Evolutionary conservation across 1,140 invertebrate genomes (phyloP), one percentile per base, ranked within the genome.

Genomic region (Brachionus paranguensis): DNA sequence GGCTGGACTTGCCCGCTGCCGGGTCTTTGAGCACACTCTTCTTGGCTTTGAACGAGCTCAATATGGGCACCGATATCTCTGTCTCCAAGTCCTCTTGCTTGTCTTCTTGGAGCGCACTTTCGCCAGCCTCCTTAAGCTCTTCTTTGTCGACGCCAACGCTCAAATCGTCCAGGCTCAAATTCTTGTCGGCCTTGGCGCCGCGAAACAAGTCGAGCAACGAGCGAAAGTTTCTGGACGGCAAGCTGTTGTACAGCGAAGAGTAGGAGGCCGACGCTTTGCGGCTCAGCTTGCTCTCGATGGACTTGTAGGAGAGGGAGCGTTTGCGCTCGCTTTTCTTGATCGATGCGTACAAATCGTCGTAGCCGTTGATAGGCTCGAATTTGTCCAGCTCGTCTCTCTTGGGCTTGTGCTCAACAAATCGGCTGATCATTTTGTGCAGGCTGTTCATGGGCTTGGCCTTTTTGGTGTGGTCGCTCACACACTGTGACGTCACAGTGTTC

Each of bases 1-100:
- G 41, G 27, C 72, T 76, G 3, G 43, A 50, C 10, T 76, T 76
- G 11, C 72, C 72, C 10, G 43, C 43, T 0, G 17, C 12, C 10
- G 72, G 45, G 43, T 76, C 72, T 53, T 76, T 76, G 4, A 76
- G 24, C 17, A 76, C 7, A n/a, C 72, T 76, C 11, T 76, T 76
- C 27, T 76, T 76, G 17, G n/a, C 45, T 11, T 53, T 76, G 27
- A 53, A 76, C 11, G 72, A 50, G 27, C 10, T 53, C 12, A 76
- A n/a, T 10, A 50, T 76, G 11, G 68, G 68, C 33, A 72, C 68
- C 3, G 65, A 37, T 17, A 68, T 17, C 11, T 68, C 65, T 10
- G 65, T 68, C 12, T 68, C 27, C 2, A 5, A 14, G 11, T 68
- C 65, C 6, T 68, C 65, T n/a, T 68, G 53, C 10, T 60, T 60